phyloP scores from a whole-genome alignment of 2,888 invertebrate genomes.

The Thera britannica region DNA sequence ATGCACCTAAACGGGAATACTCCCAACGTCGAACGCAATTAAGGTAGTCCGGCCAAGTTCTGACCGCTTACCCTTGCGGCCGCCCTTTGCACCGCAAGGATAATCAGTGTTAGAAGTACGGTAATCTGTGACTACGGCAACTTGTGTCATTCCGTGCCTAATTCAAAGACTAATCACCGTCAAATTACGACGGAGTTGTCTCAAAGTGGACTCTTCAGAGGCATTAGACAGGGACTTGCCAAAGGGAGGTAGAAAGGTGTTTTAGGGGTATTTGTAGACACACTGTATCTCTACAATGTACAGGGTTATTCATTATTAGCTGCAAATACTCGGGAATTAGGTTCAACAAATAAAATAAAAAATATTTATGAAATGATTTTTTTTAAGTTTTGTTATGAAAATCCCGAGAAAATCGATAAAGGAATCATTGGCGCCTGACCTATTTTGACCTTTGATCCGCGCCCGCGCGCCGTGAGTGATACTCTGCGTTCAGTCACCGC shows the following conservation, averaged over 20 bases:
- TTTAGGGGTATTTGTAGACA: background rate
- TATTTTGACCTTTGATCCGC: too few species aligned
- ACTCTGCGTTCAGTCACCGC: too few species aligned
- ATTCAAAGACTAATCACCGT: slow-evolving; percentile 42
- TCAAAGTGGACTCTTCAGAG: slow-evolving; percentile 5
- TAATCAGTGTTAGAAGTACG: slow-evolving; percentile 55
- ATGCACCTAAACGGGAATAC: slow-evolving; percentile 46
- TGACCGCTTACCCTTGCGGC: slow-evolving; percentile 49
- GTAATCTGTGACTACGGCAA: slow-evolving; percentile 44
- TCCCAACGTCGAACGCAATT: slow-evolving; percentile 52
- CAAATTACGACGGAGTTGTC: slow-evolving; percentile 30
- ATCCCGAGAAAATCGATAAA: too few species aligned
- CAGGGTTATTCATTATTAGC: too few species aligned
- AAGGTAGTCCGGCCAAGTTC: slow-evolving; percentile 54
- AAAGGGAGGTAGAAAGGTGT: slow-evolving; percentile 4
- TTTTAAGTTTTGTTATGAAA: too few species aligned
- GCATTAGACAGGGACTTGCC: background rate
- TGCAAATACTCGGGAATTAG: too few species aligned
- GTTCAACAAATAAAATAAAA: too few species aligned
- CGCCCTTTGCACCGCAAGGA: slow-evolving; percentile 54
- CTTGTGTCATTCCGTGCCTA: slow-evolving; percentile 44
- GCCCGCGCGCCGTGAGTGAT: too few species aligned
- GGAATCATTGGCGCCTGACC: too few species aligned
- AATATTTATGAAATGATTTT: too few species aligned
- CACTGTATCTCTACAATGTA: too few species aligned